Conservation (phyloP, 2,888 invertebrate species). For the Oscheius onirici region DNA sequence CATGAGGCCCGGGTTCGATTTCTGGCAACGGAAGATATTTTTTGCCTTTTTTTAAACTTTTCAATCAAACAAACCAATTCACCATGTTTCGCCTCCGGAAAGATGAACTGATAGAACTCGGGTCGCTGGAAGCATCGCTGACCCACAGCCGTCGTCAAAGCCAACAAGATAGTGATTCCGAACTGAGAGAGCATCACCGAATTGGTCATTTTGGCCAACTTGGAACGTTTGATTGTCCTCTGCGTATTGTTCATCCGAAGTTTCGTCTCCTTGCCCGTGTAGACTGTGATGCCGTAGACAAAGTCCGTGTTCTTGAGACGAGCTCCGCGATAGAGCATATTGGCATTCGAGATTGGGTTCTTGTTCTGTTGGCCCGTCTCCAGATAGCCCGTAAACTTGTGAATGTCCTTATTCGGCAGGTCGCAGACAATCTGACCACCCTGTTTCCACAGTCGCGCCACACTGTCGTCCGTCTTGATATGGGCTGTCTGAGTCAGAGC, state of each 20-base stretch:
- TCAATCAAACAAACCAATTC: not conserved
- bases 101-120: not conserved
- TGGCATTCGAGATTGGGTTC: conserved; percentile 78
- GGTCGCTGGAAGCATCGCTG: not conserved
- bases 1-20: conserved; percentile 60
- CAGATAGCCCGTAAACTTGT: conserved; percentile 88
- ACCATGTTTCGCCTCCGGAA: not conserved
- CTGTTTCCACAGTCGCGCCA: conserved; percentile 79
- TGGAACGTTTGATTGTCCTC: conserved; percentile 84
- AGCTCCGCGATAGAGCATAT: conserved; percentile 90
- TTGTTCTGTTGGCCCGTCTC: not conserved
- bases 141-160: not conserved
- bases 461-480: conserved; percentile 69
- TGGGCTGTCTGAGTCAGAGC: not conserved
- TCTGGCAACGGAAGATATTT: conserved; percentile 53
- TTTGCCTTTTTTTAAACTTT: conserved; percentile 26
- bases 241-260: conserved; percentile 91
- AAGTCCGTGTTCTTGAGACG: conserved; percentile 94
- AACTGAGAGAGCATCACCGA: conserved; percentile 20
- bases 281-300: conserved; percentile 90
- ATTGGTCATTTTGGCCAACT: conserved; percentile 18
- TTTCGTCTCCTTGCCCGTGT: conserved; percentile 97
- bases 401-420: conserved; percentile 90
- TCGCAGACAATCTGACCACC: conserved; percentile 89
- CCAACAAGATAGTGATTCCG: not conserved